These are phyloP conservation scores for Oenanthe melanoleuca DNA, from an alignment of 2,113 vertebrate genomes.

Conservation along the genomic window DNA sequence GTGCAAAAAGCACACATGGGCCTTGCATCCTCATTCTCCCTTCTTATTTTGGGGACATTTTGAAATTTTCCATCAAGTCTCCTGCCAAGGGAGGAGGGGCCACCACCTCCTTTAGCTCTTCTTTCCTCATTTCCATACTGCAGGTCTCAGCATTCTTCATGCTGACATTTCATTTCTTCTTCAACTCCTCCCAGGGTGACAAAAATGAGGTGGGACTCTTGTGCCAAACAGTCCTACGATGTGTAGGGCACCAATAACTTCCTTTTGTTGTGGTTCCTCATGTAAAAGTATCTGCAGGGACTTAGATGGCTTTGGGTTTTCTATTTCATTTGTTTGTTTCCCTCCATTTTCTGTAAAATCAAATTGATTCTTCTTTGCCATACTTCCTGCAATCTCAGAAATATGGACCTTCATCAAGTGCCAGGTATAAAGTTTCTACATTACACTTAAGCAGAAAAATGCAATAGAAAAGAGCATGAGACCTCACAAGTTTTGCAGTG, in stretches of 20 bases:
- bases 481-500: neutral
- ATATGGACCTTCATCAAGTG: rapidly evolving
- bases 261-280: neutral
- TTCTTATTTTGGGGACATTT: neutral
- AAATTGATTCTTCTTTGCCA: neutral
- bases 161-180: neutral
- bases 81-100: neutral
- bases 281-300: neutral
- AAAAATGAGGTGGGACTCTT: neutral
- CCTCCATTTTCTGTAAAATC: neutral
- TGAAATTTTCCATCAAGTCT: neutral
- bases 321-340: neutral
- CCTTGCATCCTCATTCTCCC: neutral
- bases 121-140: neutral
- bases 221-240: neutral
- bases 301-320: neutral
- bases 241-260: neutral
- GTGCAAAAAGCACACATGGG: neutral
- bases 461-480: neutral
- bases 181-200: neutral
- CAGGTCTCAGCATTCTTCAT: neutral
- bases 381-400: neutral
- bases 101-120: neutral
- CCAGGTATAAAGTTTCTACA: neutral
- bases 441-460: neutral